Evolutionary conservation across 2,797 vertebrate genomes (phyloP).

Genomic region (Mastacembelus armatus): DNA sequence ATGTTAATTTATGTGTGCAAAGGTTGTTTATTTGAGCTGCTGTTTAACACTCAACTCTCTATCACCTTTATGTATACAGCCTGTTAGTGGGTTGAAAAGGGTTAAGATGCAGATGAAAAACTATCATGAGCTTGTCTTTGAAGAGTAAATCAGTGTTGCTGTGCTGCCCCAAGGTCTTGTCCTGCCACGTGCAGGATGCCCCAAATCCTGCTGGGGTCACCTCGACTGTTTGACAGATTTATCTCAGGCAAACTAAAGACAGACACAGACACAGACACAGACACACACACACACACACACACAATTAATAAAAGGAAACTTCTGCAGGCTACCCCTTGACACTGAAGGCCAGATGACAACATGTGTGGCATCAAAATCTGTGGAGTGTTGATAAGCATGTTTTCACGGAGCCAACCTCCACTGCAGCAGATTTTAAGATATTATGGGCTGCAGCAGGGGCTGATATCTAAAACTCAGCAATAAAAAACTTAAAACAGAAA

Average conservation of each 20-base stretch:
- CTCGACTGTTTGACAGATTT: conserved; percentile 83
- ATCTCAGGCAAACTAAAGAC: conserved; percentile 63
- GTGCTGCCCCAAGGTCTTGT: conserved; percentile 72
- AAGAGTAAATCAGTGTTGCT: conserved; percentile 79
- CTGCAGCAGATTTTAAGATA: conserved; percentile 13
- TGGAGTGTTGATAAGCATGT: conserved; percentile 58
- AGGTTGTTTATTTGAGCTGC: conserved; percentile 80
- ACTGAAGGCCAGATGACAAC: conserved; percentile 62
- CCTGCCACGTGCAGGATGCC: conserved; percentile 76
- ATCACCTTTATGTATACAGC: conserved; percentile 78
- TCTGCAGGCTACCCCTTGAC: conserved; percentile 80
- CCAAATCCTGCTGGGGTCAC: conserved; percentile 75
- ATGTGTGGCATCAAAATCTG: conserved; percentile 60
- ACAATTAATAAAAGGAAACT: conserved; percentile 79
- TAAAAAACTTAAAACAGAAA: neutral
- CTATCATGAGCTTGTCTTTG: conserved; percentile 80
- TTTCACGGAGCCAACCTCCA: conserved; percentile 41
- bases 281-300: conserved; percentile 36
- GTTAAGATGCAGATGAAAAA: conserved; percentile 82
- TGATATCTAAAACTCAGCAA: conserved; percentile 8
- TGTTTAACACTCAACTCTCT: conserved; percentile 70
- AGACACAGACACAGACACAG: conserved; percentile 38
- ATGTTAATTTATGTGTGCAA: conserved; percentile 37
- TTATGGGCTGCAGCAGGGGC: neutral
- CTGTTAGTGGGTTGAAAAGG: conserved; percentile 76